Conservation (phyloP, 2,888 invertebrate species). For the Gastracanthus pulcherrimus region DNA sequence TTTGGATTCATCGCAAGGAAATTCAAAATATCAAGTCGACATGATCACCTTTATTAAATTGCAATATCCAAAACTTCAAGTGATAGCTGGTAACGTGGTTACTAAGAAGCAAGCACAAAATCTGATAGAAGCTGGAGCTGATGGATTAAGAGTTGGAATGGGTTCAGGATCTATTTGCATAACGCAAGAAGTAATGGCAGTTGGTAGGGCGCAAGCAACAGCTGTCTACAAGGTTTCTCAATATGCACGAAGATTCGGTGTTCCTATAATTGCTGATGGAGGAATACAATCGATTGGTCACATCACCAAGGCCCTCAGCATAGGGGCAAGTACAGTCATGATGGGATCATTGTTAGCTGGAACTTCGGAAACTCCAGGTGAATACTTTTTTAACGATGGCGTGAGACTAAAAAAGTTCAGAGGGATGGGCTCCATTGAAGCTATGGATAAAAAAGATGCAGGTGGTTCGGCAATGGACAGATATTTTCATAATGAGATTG, state of each 20-base stretch:
- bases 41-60: conserved; percentile 95
- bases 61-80: conserved; percentile 91
- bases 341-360: conserved; percentile 99
- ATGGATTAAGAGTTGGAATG: conserved; percentile 98
- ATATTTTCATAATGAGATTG: conserved; percentile 92
- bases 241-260: conserved; percentile 91
- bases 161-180: conserved; percentile 99
- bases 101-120: conserved; percentile 97
- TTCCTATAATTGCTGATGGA: conserved; percentile 99
- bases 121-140: conserved; percentile 98
- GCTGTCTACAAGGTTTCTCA: conserved; percentile 97
- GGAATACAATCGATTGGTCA: conserved; percentile 98
- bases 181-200: conserved; percentile 99
- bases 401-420: conserved; percentile 98
- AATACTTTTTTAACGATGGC: conserved; percentile 99
- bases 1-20: conserved; percentile 98
- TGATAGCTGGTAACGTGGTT: conserved; percentile 98
- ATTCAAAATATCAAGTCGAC: conserved; percentile 95
- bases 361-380: conserved; percentile 98
- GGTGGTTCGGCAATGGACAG: conserved; percentile 92
- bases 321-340: conserved; percentile 97
- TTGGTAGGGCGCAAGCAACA: conserved; percentile 98
- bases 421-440: conserved; percentile 99
- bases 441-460: conserved; percentile 96
- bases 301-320: conserved; percentile 93